A percentile compares a stretch with the other conserved stretches of the same genome.
These are phyloP conservation scores for Tortrix viridana DNA, from an alignment of 2,888 invertebrate genomes.

Conservation along the genomic window DNA sequence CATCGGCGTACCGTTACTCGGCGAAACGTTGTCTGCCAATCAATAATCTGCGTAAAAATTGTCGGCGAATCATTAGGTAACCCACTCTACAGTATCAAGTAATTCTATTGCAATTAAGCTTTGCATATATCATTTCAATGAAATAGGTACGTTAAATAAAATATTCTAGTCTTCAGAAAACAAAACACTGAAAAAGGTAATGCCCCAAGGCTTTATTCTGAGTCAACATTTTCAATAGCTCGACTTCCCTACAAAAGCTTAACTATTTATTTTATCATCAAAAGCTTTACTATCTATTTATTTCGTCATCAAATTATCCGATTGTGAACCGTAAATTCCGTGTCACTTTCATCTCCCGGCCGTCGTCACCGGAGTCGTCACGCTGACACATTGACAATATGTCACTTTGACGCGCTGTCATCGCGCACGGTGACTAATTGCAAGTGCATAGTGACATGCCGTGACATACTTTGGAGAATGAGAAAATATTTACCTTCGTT, in stretches of 20 bases:
- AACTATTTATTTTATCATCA: slow-evolving; percentile 9
- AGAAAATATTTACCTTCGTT: slow-evolving; percentile 29
- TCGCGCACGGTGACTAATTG: slow-evolving; percentile 29
- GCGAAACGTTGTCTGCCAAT: no score
- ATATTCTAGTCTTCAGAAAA: not conserved
- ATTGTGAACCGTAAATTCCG: slow-evolving; percentile 23
- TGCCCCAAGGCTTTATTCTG: not conserved
- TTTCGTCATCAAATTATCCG: slow-evolving; percentile 25
- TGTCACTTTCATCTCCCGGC: slow-evolving; percentile 27
- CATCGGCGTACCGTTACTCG: no score
- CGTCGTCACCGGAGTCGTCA: slow-evolving; percentile 18
- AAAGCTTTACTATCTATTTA: slow-evolving; percentile 9
- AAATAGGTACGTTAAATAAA: not conserved
- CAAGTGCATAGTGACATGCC: slow-evolving; percentile 26
- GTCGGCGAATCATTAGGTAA: no score
- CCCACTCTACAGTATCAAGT: no score
- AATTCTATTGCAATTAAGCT: no score
- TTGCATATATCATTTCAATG: no score
- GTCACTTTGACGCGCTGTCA: slow-evolving; percentile 30
- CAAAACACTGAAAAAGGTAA: not conserved
- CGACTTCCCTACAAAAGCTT: slow-evolving; percentile 15
- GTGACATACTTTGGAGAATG: slow-evolving; percentile 29
- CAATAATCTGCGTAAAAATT: no score
- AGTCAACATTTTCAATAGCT: slow-evolving; percentile 13
- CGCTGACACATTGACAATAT: slow-evolving; percentile 31